Evolutionary conservation across 2,888 invertebrate species (phyloP).

Genomic region (Nemurella pictetii): DNA sequence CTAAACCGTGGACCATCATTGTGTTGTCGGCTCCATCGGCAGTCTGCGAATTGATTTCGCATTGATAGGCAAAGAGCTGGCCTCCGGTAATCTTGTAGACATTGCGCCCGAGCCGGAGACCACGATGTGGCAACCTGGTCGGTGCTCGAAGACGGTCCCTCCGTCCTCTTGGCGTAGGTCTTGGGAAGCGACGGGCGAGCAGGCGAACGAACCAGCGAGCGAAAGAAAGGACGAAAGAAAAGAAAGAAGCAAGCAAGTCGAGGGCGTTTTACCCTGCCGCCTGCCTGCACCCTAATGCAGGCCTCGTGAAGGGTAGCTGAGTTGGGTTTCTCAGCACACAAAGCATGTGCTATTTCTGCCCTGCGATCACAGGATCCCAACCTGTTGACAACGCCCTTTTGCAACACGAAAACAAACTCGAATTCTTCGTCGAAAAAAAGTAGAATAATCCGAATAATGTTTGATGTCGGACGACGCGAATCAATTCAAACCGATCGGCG

Average conservation of each 20-base stretch:
- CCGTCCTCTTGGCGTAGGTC: not conserved
- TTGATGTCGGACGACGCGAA: not conserved
- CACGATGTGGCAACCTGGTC: slow-evolving; percentile 1
- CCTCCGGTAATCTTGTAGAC: not conserved
- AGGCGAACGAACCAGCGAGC: too few species aligned
- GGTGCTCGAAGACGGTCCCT: not conserved
- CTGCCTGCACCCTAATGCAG: not conserved
- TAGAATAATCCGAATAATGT: not conserved
- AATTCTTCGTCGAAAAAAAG: not conserved
- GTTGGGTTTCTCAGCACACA: not conserved
- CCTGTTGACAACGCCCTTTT: not conserved
- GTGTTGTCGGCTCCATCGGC: not conserved
- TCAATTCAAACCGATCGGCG: not conserved
- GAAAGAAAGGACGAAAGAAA: not conserved
- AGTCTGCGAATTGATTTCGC: not conserved
- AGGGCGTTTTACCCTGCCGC: not conserved
- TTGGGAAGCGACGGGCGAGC: not conserved
- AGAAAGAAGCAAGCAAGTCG: slow-evolving; percentile 1
- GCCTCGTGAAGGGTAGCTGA: not conserved
- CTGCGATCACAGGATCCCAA: not conserved
- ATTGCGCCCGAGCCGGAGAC: not conserved
- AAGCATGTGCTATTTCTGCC: not conserved
- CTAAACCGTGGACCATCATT: not conserved
- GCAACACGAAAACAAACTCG: not conserved
- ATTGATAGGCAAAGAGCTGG: not conserved